Base-by-base conservation (phyloP, 2,888 invertebrate species). In the Cylloceria caligata region DNA sequence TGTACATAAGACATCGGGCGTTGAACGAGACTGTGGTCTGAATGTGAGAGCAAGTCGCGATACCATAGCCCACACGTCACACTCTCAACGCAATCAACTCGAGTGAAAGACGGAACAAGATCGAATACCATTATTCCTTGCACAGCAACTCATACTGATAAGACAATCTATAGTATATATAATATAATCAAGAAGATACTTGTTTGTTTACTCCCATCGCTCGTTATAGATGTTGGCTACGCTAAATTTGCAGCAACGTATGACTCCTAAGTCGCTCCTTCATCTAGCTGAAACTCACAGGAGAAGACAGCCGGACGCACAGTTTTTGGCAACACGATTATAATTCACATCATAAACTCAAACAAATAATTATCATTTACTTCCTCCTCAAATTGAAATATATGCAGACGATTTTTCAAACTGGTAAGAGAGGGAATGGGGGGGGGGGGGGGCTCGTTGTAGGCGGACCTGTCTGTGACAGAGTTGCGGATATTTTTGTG, bases 111-210 rank as follows among this genome's bases (percentile, higher is more conserved):
- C 45, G 34, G 34, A 60, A 65, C 19, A 57, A 67, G 67, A 67
- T 76, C 68, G 47, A 45, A 65, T 30, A 30, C 21, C 19, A 34
- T 75, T 64, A 27, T 39, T 39, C 30, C 27, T 27, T 36, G 7
- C 49, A 45, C 9, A 30, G 30, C 30, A 30, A 5, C 30, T 30
- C n/a, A 24, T 64, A 52, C 60, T 36, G 19, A 68, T 74, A 39
- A 74, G 21, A 65, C 7, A 55, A n/a, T n/a, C n/a, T n/a, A n/a
- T n/a, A n/a, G n/a, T n/a, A n/a, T n/a, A n/a, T n/a, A n/a, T n/a
- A n/a, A n/a, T n/a, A n/a, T n/a, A n/a, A n/a, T n/a, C n/a, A n/a
- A n/a, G n/a, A n/a, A n/a, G n/a, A 13, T 57, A 13, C 5, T 27
- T 30, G 21, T 64, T 64, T 11, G 64, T 42, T 64, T 42, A 39